Percentiles rank a stretch among this genome's conserved stretches.
phyloP scores from a whole-genome alignment of 2,113 vertebrate genomes.

The Oncorhynchus masou region DNA sequence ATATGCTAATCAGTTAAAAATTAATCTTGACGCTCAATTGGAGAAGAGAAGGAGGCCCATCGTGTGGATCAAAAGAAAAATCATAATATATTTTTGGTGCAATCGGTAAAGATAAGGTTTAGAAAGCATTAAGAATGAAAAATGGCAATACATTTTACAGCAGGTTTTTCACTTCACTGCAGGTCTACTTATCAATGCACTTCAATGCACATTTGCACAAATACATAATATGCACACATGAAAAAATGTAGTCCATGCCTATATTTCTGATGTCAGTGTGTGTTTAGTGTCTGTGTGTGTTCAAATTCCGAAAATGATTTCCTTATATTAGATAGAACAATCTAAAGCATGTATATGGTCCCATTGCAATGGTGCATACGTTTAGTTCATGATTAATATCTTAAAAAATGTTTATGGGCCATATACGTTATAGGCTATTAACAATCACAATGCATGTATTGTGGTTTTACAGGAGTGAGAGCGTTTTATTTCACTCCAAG shows the following conservation, averaged over 20 bases:
- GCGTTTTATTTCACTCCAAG: not conserved
- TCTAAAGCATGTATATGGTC: too few species aligned
- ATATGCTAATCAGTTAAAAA: constrained; percentile 86
- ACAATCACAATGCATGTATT: not conserved
- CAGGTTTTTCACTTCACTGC: too few species aligned
- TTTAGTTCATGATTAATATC: not conserved
- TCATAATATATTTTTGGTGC: constrained; percentile 15
- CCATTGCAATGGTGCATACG: not conserved
- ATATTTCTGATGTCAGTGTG: not conserved
- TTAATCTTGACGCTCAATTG: constrained; percentile 81
- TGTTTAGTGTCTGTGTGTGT: not conserved
- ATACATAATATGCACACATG: not conserved
- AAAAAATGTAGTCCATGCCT: not conserved
- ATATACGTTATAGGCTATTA: not conserved
- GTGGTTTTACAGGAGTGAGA: not conserved
- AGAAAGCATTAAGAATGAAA: not conserved
- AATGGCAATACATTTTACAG: not conserved
- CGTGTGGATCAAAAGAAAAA: constrained; percentile 35
- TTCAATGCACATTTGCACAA: not conserved
- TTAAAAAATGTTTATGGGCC: not conserved
- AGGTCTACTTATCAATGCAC: not conserved
- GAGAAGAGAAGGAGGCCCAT: constrained; percentile 45
- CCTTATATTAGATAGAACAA: too few species aligned
- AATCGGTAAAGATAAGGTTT: not conserved
- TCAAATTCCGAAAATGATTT: too few species aligned